phyloP scores from a whole-genome alignment of 2,797 vertebrate genomes.

The Lagothrix lagotricha region DNA sequence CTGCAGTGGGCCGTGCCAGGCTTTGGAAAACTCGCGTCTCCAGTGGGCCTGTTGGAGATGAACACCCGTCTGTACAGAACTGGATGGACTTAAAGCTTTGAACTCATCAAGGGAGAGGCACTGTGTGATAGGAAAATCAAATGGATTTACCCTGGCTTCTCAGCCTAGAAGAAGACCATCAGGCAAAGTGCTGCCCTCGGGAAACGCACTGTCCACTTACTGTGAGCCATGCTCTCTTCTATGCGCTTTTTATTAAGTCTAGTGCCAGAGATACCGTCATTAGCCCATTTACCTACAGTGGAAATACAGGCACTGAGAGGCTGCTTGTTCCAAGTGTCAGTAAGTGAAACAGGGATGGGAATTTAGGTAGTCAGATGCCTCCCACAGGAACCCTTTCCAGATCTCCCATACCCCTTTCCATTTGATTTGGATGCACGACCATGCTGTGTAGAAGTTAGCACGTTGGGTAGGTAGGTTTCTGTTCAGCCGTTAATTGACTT shows the following conservation, averaged over 20 bases:
- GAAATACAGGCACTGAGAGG: background rate
- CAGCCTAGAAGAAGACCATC: background rate
- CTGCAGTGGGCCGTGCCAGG: fast-evolving
- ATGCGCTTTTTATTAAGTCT: background rate
- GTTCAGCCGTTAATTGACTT: background rate
- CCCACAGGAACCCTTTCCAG: background rate
- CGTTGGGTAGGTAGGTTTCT: background rate
- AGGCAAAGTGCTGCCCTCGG: background rate
- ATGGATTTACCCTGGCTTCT: too few species aligned
- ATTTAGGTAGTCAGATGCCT: background rate
- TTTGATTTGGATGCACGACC: background rate
- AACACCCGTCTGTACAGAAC: too few species aligned
- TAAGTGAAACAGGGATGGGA: background rate
- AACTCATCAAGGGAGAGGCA: background rate
- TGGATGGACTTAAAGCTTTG: background rate
- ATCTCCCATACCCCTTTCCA: background rate
- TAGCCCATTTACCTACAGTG: background rate
- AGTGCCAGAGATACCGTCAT: background rate
- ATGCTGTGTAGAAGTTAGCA: background rate
- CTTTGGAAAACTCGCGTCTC: background rate
- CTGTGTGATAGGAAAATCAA: background rate
- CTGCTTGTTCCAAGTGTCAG: background rate
- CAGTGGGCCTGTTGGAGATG: background rate
- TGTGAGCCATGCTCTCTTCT: background rate
- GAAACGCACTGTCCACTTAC: background rate